These are phyloP conservation scores for Drosophila emarginata DNA, from an alignment of 2,888 invertebrate species.

Conservation along the genomic window DNA sequence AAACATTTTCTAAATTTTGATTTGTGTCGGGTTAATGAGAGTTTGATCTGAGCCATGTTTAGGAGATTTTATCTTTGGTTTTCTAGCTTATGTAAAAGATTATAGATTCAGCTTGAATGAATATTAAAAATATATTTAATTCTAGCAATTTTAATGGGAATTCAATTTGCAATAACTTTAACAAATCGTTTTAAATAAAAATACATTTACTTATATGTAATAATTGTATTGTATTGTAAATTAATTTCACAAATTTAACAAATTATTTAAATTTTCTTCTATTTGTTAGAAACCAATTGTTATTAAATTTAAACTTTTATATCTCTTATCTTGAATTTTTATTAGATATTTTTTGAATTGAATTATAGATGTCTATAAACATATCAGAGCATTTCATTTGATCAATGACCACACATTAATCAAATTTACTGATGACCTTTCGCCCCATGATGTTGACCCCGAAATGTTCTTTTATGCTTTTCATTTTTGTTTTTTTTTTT, in stretches of 20 bases:
- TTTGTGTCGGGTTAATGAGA: slow-evolving; percentile 49
- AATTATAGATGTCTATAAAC: background rate
- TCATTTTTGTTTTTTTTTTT: slow-evolving; percentile 42
- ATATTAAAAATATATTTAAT: slow-evolving; percentile 14
- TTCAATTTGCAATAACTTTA: too few relatives aligned
- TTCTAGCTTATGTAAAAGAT: slow-evolving; percentile 42
- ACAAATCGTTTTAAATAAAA: too few relatives aligned
- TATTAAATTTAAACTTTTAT: too few relatives aligned
- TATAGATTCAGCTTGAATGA: too few relatives aligned
- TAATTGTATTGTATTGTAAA: too few relatives aligned
- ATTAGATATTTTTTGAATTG: too few relatives aligned
- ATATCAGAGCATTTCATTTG: background rate
- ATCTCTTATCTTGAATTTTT: background rate
- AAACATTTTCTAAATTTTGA: background rate
- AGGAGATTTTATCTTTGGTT: slow-evolving; percentile 48
- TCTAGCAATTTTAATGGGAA: too few relatives aligned
- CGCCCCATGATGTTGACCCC: slow-evolving; percentile 18
- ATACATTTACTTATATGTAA: too few relatives aligned
- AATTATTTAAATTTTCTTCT: too few relatives aligned
- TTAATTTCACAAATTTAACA: too few relatives aligned
- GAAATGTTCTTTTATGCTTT: slow-evolving; percentile 24
- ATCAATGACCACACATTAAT: background rate
- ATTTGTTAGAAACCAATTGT: too few relatives aligned
- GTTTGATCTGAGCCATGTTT: slow-evolving; percentile 49
- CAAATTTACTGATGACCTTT: background rate